These are phyloP conservation scores for Armadillidium nasatum DNA, from an alignment of 1,140 invertebrate species.

Conservation along the genomic window DNA sequence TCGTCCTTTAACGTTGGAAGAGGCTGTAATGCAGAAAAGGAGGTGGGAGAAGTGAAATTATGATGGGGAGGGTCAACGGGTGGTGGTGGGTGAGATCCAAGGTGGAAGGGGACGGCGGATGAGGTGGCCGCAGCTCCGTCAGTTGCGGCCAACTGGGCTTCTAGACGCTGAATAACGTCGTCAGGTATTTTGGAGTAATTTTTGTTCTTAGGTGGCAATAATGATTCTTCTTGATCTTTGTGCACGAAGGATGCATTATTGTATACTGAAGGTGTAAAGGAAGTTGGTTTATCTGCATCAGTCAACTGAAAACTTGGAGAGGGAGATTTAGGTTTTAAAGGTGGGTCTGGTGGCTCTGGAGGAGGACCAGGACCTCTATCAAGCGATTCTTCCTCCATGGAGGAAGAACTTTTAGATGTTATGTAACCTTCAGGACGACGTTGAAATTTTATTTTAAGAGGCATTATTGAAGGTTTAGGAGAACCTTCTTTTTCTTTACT, in stretches of 20 bases:
- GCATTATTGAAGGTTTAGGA: conserved; percentile 9
- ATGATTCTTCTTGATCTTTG: background rate
- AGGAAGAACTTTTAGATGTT: conserved; percentile 35
- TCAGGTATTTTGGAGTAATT: conserved; percentile 26
- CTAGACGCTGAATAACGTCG: conserved; percentile 31
- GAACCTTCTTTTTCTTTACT: background rate
- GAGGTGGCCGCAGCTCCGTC: conserved; percentile 21
- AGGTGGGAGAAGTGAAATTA: background rate
- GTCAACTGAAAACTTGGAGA: conserved; percentile 7
- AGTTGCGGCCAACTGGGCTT: conserved; percentile 36
- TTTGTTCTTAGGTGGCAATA: conserved; percentile 16
- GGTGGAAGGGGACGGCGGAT: background rate
- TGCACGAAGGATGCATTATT: background rate
- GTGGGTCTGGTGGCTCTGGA: conserved; percentile 37
- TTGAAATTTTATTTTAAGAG: conserved; percentile 40
- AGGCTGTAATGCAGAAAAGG: conserved; percentile 28
- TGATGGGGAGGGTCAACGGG: background rate
- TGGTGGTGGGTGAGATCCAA: background rate
- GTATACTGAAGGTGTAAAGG: background rate
- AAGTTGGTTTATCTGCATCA: too few species aligned
- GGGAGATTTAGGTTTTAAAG: conserved; percentile 12
- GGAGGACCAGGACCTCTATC: conserved; percentile 41
- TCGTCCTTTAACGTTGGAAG: conserved; percentile 41
- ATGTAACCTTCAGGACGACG: conserved; percentile 39
- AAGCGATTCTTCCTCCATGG: conserved; percentile 23